Base-by-base conservation (phyloP, 2,888 invertebrate species). In the Cosmia pyralina region DNA sequence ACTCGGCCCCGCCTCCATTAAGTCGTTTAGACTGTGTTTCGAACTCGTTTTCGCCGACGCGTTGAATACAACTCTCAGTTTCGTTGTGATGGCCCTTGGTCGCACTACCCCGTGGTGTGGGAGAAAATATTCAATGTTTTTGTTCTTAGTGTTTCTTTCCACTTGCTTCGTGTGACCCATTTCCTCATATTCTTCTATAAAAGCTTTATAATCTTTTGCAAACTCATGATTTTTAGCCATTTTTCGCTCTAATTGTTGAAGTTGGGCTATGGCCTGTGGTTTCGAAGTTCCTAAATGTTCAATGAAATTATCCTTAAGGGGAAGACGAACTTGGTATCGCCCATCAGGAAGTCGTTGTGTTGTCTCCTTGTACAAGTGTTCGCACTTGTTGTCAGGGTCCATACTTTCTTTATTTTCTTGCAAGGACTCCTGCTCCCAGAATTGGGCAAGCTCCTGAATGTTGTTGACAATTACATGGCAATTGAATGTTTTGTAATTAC, bases 341-440 rank as follows among this genome's bases (percentile, higher is more conserved):
- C n/a, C n/a, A n/a, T 62, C 62, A 62, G 62, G 46, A 62, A 48
- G 48, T 62, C 62, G 48, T 62, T 28, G 28, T 34, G 63, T 63
- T 63, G 48, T 63, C 19, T 48, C 48, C 19, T 19, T 62, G 38
- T 15, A 46, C 6, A 38, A 38, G 0, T 6, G 38, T 38, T 38
- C 38, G 38, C 38, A 38, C 38, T 6, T 38, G 38, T 38, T 38
- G 38, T 38, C 38, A 38, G 38, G 38, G 38, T 38, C 38, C 6
- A n/a, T 38, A n/a, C 41, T n/a, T 59, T 41, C 59, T 7, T 59
- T 41, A 5, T 46, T 17, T 46, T 62, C 60, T 62, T 41, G n/a
- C 59, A 59, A 59, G 13, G 41, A 59, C n/a, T 59, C 41, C 41
- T 59, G 41, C n/a, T n/a, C n/a, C n/a, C n/a, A n/a, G 17, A 46